phyloP scores from a whole-genome alignment of 2,797 vertebrate species.

The Myripristis murdjan region DNA sequence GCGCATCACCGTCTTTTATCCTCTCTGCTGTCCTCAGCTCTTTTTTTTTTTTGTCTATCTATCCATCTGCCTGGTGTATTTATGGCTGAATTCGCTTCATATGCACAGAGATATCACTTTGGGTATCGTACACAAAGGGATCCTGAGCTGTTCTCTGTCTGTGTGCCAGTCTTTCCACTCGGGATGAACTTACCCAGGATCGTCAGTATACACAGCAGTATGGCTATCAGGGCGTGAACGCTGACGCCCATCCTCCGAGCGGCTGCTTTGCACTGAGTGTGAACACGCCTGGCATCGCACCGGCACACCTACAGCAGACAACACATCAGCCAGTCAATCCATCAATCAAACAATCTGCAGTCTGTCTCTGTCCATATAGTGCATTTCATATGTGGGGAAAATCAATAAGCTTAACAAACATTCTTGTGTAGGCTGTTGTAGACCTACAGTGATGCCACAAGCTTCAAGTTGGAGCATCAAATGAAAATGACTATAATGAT shows the following conservation, averaged over 20 bases:
- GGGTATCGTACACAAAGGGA: too few relatives aligned
- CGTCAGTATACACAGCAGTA: slow-evolving; percentile 93
- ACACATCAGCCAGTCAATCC: neutral
- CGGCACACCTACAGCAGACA: slow-evolving; percentile 81
- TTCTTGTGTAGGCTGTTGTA: too few relatives aligned
- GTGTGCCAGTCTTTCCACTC: neutral
- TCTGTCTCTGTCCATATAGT: too few relatives aligned
- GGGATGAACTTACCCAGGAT: slow-evolving; percentile 87
- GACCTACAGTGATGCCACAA: too few relatives aligned
- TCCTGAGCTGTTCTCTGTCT: neutral
- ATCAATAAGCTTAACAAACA: too few relatives aligned
- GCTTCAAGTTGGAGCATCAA: too few relatives aligned
- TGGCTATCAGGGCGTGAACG: slow-evolving; percentile 89
- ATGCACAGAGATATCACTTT: too few relatives aligned
- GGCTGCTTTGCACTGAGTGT: slow-evolving; percentile 85
- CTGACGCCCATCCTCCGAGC: slow-evolving; percentile 84
- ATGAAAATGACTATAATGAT: too few relatives aligned
- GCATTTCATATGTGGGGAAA: too few relatives aligned
- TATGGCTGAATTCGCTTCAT: too few relatives aligned
- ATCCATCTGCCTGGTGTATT: too few relatives aligned
- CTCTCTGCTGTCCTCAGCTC: neutral
- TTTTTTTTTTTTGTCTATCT: neutral
- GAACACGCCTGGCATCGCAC: slow-evolving; percentile 85
- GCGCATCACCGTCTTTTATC: neutral
- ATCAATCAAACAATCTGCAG: neutral